phyloP scores from a whole-genome alignment of 2,888 invertebrate species.

The Salpingus planirostris region DNA sequence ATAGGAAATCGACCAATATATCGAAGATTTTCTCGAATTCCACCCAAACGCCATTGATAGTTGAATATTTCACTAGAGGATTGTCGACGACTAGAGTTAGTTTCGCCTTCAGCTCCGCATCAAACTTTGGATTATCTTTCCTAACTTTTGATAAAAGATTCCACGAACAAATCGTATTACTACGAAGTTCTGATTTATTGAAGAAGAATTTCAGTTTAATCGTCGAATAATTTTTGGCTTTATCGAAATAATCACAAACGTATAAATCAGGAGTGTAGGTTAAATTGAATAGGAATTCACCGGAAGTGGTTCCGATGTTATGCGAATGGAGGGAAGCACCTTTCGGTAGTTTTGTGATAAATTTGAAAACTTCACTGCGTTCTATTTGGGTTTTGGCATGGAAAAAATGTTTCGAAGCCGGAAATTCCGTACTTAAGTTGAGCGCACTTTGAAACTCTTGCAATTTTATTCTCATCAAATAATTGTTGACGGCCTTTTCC shows the following conservation, averaged over 20 bases:
- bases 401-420: slow-evolving; percentile 59
- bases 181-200: slow-evolving; percentile 44
- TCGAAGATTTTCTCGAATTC: slow-evolving; percentile 44
- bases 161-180: slow-evolving; percentile 39
- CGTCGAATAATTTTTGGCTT: too few species aligned
- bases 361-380: slow-evolving; percentile 53
- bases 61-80: slow-evolving; percentile 26
- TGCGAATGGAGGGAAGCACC: slow-evolving; percentile 63
- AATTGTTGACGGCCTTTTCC: slow-evolving; percentile 29
- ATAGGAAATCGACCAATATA: slow-evolving; percentile 43
- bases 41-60: slow-evolving; percentile 44
- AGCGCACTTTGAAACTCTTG: slow-evolving; percentile 31
- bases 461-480: slow-evolving; percentile 29
- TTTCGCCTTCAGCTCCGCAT: slow-evolving; percentile 45
- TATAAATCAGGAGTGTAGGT: slow-evolving; percentile 55
- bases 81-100: slow-evolving; percentile 48
- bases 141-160: slow-evolving; percentile 17
- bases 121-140: slow-evolving; percentile 36
- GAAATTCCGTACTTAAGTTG: slow-evolving; percentile 38
- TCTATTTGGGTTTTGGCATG: slow-evolving; percentile 49
- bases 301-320: slow-evolving; percentile 53
- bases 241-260: slow-evolving; percentile 24
- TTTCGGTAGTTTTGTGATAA: slow-evolving; percentile 63
- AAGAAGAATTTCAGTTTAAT: too few species aligned
- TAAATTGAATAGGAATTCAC: slow-evolving; percentile 52